Evolutionary conservation across 2,888 invertebrate species (phyloP), one percentile per base, ranked within the genome.

Genomic region (Schizaphis graminum): DNA sequence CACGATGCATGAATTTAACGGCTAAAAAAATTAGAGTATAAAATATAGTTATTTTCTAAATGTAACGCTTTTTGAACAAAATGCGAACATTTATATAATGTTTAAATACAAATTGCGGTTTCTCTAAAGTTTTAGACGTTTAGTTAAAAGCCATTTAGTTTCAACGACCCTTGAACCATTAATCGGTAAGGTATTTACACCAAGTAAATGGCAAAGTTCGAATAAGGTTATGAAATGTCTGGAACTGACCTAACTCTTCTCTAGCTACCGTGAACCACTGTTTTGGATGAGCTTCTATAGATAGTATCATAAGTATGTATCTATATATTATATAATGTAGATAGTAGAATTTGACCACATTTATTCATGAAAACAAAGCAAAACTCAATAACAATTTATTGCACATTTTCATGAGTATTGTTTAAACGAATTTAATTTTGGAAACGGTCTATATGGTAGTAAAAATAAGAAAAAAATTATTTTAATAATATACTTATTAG

Each of bases 151-250:
- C 56, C 89, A 89, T 89, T 56, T 56, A 56, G 56, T 56, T 56
- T 89, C 89, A 89, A 89, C 56, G 89, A 56, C 41, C 89, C 89
- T 89, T 89, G 89, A 56, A 89, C 53, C 89, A 56, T 89, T 89
- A 89, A 89, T 89, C 89, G 89, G 89, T 41, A 11, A 89, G 89
- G 89, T 89, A 89, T 89, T 89, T 41, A 24, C 89, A 89, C 56
- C 41, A n/a, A 56, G 56, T 56, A 89, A 89, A 89, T 56, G 53
- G 89, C 41, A 89, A 89, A 56, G 56, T 89, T 89, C 41, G 56
- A n/a, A 89, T 28, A 41, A 89, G 24, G 56, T 89, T 56, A 56
- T 56, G 41, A 41, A 88, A 53, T 53, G n/a, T 53, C 49, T n/a
- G 21, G 47, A 56, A 56, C 88, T 88, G 88, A 88, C 88, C 53